phyloP scores from a whole-genome alignment of 2,888 invertebrate genomes.

The Tryphoninae sp. region DNA sequence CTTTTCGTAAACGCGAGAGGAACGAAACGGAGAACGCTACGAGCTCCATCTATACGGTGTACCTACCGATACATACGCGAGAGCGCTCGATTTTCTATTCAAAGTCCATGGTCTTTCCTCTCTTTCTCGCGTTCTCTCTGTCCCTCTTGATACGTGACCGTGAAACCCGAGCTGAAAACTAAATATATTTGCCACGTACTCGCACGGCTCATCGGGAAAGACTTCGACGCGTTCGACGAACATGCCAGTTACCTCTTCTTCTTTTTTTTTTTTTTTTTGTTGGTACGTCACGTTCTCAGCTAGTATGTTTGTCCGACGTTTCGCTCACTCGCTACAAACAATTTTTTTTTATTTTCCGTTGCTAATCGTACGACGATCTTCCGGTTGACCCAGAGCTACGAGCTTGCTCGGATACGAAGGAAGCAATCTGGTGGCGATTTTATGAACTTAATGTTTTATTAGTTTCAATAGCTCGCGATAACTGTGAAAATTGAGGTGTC shows the following conservation, averaged over 20 bases:
- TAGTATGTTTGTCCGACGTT: background rate
- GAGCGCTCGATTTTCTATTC: conserved; percentile 59
- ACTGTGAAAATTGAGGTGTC: too few relatives aligned
- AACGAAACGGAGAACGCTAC: conserved; percentile 38
- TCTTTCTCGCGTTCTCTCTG: conserved; percentile 42
- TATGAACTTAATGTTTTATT: too few relatives aligned
- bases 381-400: conserved; percentile 59
- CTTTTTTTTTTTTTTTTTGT: conserved; percentile 1
- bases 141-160: conserved; percentile 61
- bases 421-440: too few relatives aligned
- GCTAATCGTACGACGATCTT: conserved; percentile 38
- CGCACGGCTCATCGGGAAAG: conserved; percentile 28
- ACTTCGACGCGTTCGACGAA: conserved; percentile 20
- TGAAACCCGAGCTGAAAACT: conserved; percentile 62
- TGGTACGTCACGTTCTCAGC: background rate
- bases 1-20: conserved; percentile 15
- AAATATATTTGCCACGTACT: conserved; percentile 43
- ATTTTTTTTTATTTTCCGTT: conserved; percentile 1
- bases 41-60: conserved; percentile 20
- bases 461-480: too few relatives aligned
- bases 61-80: background rate
- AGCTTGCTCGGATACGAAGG: too few relatives aligned
- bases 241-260: background rate
- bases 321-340: background rate
- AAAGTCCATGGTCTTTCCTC: conserved; percentile 43